A percentile compares a stretch with the other conserved stretches of the same genome.
Evolutionary conservation across 1,140 invertebrate genomes (phyloP).

Genomic region (Radopholus similis): DNA sequence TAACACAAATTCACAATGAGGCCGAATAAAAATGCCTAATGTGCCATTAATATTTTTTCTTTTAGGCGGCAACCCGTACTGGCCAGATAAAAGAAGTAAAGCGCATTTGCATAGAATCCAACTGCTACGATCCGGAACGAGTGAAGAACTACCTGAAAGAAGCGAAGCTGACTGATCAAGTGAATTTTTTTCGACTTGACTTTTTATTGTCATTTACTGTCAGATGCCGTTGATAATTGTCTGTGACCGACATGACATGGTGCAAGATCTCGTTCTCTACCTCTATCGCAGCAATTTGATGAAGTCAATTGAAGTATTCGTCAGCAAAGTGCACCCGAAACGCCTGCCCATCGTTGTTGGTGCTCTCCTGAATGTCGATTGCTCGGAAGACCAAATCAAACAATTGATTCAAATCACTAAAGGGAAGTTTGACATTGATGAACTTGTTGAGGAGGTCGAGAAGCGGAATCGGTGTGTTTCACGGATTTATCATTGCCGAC

Average conservation of each 20-base stretch:
- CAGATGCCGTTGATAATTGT: slow-evolving; percentile 96
- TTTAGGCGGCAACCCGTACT: slow-evolving; percentile 87
- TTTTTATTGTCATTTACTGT: slow-evolving; percentile 66
- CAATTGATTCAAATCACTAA: slow-evolving; percentile 93
- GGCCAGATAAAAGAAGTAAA: slow-evolving; percentile 99
- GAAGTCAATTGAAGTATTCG: slow-evolving; percentile 99
- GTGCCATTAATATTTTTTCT: slow-evolving; percentile 28
- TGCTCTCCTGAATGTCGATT: slow-evolving; percentile 93
- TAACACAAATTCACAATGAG: neutral
- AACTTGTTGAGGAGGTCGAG: slow-evolving; percentile 90
- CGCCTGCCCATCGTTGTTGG: slow-evolving; percentile 94
- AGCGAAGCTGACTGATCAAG: slow-evolving; percentile 56
- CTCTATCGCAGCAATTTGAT: slow-evolving; percentile 95
- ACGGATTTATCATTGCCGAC: slow-evolving; percentile 46
- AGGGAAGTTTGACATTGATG: slow-evolving; percentile 94
- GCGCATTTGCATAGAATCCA: slow-evolving; percentile 94
- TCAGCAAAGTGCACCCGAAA: slow-evolving; percentile 97
- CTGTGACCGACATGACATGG: slow-evolving; percentile 98
- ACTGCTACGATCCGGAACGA: slow-evolving; percentile 95
- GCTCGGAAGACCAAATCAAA: slow-evolving; percentile 95
- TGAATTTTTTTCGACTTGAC: slow-evolving; percentile 11
- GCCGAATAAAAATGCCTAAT: slow-evolving; percentile 13
- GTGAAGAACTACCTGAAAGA: slow-evolving; percentile 97
- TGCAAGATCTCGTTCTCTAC: slow-evolving; percentile 96
- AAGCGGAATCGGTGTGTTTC: slow-evolving; percentile 78